Percentiles rank a stretch among this genome's conserved stretches.
phyloP scores from a whole-genome alignment of 2,888 invertebrate genomes.

The Microplitis deprimator region DNA sequence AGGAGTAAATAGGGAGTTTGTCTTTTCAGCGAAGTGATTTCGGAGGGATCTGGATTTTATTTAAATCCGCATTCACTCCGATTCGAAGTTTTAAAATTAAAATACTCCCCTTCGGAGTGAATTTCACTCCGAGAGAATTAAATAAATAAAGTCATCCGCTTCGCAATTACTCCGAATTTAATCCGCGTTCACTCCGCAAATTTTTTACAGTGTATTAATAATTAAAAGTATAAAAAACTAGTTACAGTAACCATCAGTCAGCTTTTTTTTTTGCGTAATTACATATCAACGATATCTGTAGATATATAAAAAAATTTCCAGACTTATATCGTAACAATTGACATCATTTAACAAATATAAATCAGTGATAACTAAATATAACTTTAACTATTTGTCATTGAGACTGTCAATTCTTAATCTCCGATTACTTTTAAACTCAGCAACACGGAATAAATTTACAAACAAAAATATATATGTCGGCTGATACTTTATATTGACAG shows the following conservation, averaged over 20 bases:
- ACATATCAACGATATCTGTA: conserved; percentile 9
- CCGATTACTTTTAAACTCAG: neutral
- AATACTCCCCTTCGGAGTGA: no score
- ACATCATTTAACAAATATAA: conserved; percentile 6
- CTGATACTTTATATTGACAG: neutral
- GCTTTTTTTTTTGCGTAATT: conserved; percentile 14
- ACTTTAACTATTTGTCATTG: neutral
- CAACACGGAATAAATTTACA: neutral
- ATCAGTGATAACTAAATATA: neutral
- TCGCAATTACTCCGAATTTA: neutral
- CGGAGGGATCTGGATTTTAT: no score
- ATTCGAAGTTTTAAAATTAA: no score
- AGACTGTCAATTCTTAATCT: neutral
- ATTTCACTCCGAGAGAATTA: neutral
- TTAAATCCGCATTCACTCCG: no score
- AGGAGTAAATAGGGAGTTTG: no score
- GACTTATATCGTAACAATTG: neutral
- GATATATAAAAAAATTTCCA: neutral
- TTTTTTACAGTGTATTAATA: neutral
- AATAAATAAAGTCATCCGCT: neutral
- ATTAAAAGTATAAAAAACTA: neutral
- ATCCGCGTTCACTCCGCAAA: no score
- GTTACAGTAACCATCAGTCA: conserved; percentile 29
- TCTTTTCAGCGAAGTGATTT: no score
- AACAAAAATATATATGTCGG: neutral